phyloP scores from a whole-genome alignment of 2,888 invertebrate species.

The Gastrophysa polygoni region DNA sequence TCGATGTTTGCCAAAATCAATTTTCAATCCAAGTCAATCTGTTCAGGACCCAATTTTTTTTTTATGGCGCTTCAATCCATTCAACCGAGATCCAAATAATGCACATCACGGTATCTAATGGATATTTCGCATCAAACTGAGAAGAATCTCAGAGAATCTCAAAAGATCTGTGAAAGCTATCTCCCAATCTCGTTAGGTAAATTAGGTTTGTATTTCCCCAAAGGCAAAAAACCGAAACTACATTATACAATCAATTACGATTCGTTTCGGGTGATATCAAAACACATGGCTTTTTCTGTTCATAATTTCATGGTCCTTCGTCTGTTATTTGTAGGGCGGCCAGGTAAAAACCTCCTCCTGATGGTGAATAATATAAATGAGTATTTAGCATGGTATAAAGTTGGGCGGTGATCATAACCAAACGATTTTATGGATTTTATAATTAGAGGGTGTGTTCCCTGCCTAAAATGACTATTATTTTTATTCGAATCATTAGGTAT shows the following conservation, averaged over 20 bases:
- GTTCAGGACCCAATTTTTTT: too few relatives aligned
- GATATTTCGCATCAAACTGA: neutral
- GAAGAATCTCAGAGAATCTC: neutral
- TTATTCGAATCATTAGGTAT: neutral
- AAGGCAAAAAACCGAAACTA: slow-evolving; percentile 20
- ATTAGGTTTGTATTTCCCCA: neutral
- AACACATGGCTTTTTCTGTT: slow-evolving; percentile 35
- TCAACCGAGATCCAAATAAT: too few relatives aligned
- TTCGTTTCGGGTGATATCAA: slow-evolving; percentile 37
- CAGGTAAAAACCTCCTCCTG: slow-evolving; percentile 23
- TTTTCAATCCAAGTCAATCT: too few relatives aligned
- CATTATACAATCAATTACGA: slow-evolving; percentile 37
- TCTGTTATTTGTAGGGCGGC: slow-evolving; percentile 19
- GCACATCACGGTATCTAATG: neutral
- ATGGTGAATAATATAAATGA: slow-evolving; percentile 6
- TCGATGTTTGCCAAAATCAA: too few relatives aligned
- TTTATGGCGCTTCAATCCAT: too few relatives aligned
- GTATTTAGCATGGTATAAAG: neutral
- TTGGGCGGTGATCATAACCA: neutral
- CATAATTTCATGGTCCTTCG: slow-evolving; percentile 38
- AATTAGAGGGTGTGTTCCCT: slow-evolving; percentile 1
- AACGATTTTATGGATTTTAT: slow-evolving; percentile 4
- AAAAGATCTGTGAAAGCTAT: neutral
- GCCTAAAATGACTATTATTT: neutral
- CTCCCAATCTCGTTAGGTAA: slow-evolving; percentile 3